phyloP scores from a whole-genome alignment of 2,797 vertebrate genomes.

The Sarcophilus harrisii region DNA sequence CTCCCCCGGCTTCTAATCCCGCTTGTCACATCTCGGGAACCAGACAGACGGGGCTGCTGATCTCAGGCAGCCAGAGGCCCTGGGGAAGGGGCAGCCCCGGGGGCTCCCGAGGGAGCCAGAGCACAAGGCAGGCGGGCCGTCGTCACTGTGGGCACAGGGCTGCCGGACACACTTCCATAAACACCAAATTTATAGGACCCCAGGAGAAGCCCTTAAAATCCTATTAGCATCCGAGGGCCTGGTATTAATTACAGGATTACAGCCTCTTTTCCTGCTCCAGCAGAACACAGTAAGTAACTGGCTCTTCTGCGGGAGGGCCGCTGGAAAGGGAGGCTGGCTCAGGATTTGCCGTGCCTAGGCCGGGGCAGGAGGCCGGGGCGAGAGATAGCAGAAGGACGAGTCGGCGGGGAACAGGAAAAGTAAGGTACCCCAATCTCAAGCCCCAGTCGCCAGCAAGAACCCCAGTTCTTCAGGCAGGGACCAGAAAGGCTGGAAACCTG shows the following conservation, averaged over 20 bases:
- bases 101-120: neutral
- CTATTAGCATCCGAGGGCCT: neutral
- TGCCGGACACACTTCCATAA: slow-evolving; percentile 5
- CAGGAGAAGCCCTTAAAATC: slow-evolving; percentile 28
- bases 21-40: slow-evolving; percentile 1
- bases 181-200: slow-evolving; percentile 34
- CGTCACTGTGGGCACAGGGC: neutral
- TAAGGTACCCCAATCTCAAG: neutral
- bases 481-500: neutral
- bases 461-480: neutral
- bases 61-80: neutral
- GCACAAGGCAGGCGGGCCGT: neutral
- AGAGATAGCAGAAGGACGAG: neutral
- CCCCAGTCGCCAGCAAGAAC: neutral
- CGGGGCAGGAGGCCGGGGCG: neutral
- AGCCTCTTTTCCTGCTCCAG: slow-evolving; percentile 18
- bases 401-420: neutral
- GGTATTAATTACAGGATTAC: slow-evolving; percentile 55
- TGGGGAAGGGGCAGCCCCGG: neutral
- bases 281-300: neutral
- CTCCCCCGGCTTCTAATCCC: neutral
- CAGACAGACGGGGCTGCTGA: neutral
- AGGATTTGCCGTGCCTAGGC: neutral
- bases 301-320: neutral
- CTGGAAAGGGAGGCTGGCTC: neutral